These are phyloP conservation scores for Ceratothoa steindachneri DNA, from an alignment of 2,888 invertebrate species.

Conservation along the genomic window DNA sequence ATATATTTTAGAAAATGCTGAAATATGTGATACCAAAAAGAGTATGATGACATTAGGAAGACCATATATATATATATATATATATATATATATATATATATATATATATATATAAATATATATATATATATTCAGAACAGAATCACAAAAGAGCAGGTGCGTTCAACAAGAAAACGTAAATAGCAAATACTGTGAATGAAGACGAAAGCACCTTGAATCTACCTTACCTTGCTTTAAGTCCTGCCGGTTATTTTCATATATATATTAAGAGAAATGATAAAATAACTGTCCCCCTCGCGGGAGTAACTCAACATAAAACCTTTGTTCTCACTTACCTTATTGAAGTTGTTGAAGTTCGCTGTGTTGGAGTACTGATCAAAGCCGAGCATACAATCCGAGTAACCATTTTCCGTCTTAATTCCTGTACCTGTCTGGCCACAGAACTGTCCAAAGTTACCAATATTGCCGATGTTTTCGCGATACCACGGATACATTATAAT, in stretches of 20 bases:
- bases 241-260: too few relatives aligned
- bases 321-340: slow-evolving; percentile 67
- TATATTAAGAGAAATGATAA: too few relatives aligned
- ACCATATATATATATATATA: too few relatives aligned
- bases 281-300: too few relatives aligned
- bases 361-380: slow-evolving; percentile 63
- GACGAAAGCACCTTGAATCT: too few relatives aligned
- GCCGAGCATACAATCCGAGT: slow-evolving; percentile 67
- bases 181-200: too few relatives aligned
- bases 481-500: slow-evolving; percentile 48
- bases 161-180: too few relatives aligned
- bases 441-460: slow-evolving; percentile 46
- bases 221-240: too few relatives aligned
- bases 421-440: slow-evolving; percentile 48
- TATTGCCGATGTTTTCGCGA: slow-evolving; percentile 47
- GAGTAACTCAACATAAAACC: too few relatives aligned
- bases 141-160: too few relatives aligned
- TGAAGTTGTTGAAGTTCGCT: slow-evolving; percentile 43
- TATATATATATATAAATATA: slow-evolving; percentile 23
- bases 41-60: neutral
- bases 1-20: too few relatives aligned
- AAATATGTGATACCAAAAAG: too few relatives aligned
- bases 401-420: slow-evolving; percentile 51
- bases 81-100: slow-evolving; percentile 16
- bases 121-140: slow-evolving; percentile 11